Conservation (phyloP, 2,888 invertebrate genomes). For the Eulithis testata region DNA sequence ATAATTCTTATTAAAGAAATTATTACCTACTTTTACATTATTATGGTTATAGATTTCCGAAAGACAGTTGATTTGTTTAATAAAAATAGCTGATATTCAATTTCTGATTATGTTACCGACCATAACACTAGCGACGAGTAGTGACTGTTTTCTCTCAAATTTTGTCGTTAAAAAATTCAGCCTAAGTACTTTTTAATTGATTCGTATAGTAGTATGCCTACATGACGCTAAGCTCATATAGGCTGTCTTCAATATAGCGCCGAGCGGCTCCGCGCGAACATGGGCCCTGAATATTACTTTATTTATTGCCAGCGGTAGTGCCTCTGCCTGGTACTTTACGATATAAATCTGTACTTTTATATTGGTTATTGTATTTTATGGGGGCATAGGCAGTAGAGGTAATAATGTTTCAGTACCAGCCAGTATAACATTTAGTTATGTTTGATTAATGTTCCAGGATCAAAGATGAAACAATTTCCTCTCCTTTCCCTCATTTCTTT, state of each 20-base stretch:
- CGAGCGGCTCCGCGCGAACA: constrained; percentile 24
- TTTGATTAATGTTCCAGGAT: constrained; percentile 2
- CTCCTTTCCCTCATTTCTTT: not conserved
- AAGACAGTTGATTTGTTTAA: no score
- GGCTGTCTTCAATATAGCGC: constrained; percentile 24
- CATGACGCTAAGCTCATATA: constrained; percentile 25
- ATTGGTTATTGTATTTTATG: constrained; percentile 29
- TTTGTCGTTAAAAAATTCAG: constrained; percentile 10
- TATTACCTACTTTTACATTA: no score
- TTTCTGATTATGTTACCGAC: no score
- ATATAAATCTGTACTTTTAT: constrained; percentile 31
- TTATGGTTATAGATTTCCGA: no score
- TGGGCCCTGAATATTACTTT: constrained; percentile 31
- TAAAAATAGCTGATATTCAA: no score
- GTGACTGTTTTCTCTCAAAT: no score
- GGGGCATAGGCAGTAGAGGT: constrained; percentile 12
- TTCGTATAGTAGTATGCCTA: constrained; percentile 12
- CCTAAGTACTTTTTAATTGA: constrained; percentile 26
- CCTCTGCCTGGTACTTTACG: constrained; percentile 21
- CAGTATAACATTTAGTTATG: not conserved
- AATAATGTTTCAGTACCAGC: constrained; percentile 13
- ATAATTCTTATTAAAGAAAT: no score
- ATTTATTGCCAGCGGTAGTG: constrained; percentile 35
- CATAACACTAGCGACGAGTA: no score
- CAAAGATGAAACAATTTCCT: constrained; percentile 1